A percentile compares a stretch with the other conserved stretches of the same genome.
Evolutionary conservation across 2,113 vertebrate genomes (phyloP).

Genomic region (Hypomesus transpacificus): DNA sequence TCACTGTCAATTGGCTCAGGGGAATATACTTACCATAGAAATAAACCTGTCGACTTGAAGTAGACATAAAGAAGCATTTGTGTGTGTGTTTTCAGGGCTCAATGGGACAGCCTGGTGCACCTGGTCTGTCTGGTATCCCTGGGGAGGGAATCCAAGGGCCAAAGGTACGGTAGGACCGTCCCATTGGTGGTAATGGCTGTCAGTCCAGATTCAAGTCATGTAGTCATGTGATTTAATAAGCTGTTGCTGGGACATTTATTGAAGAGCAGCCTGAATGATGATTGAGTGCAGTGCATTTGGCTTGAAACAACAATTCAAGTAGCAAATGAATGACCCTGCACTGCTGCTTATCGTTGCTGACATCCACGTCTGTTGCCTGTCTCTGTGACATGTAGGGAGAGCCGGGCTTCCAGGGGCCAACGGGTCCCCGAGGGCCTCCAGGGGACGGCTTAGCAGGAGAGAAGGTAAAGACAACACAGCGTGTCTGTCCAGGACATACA

Average conservation of each 20-base stretch:
- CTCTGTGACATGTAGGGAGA: constrained; percentile 71
- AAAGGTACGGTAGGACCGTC: constrained; percentile 71
- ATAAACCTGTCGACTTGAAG: not conserved
- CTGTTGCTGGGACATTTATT: not conserved
- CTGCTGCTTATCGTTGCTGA: no score
- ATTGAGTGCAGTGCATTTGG: no score
- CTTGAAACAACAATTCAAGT: no score
- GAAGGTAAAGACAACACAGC: constrained; percentile 70
- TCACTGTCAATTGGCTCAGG: no score
- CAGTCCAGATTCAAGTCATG: not conserved
- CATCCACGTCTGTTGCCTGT: not conserved
- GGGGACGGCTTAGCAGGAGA: constrained; percentile 73
- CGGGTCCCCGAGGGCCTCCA: constrained; percentile 73
- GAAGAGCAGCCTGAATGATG: not conserved
- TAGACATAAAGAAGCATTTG: constrained; percentile 1
- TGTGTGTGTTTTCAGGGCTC: constrained; percentile 63
- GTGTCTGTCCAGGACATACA: not conserved
- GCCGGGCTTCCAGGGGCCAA: constrained; percentile 74
- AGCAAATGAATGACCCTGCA: no score
- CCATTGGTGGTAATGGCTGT: not conserved
- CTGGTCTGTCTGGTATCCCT: constrained; percentile 66
- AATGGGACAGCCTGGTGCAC: constrained; percentile 69
- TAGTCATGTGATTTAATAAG: not conserved
- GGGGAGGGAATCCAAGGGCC: constrained; percentile 78
- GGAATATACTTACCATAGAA: not conserved